Conservation (phyloP, 2,797 vertebrate species). For the Poeciliopsis gracilis region DNA sequence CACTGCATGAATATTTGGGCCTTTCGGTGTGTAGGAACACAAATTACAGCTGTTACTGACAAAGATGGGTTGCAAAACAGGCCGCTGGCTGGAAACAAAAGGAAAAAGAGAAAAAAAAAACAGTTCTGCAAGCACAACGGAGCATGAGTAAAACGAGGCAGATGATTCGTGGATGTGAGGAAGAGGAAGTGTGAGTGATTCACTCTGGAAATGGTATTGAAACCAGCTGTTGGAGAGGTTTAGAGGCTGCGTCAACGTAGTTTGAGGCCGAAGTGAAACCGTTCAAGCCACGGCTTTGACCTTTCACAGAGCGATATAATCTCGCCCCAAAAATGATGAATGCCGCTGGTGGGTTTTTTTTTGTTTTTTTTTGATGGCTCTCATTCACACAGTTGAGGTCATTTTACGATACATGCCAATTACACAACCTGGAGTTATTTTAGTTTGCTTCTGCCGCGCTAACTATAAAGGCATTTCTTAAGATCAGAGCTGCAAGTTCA, state of each 20-base stretch:
- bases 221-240: slow-evolving; percentile 42
- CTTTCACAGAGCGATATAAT: slow-evolving; percentile 8
- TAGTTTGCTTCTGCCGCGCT: background rate
- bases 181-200: slow-evolving; percentile 61
- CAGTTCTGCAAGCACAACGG: slow-evolving; percentile 24
- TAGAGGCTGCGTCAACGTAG: slow-evolving; percentile 6
- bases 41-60: background rate
- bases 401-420: background rate
- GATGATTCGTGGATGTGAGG: slow-evolving; percentile 27
- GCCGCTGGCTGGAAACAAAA: slow-evolving; percentile 1
- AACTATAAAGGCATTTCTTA: background rate
- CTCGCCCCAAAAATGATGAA: background rate
- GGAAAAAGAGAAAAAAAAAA: background rate
- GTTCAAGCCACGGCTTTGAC: background rate
- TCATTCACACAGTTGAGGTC: background rate
- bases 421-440: background rate
- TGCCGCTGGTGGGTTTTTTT: background rate
- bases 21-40: background rate
- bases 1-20: background rate
- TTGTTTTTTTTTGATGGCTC: background rate
- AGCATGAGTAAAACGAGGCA: slow-evolving; percentile 15
- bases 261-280: background rate
- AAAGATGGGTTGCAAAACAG: background rate
- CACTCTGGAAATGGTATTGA: slow-evolving; percentile 27
- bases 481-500: slow-evolving; percentile 7